phyloP scores from a whole-genome alignment of 2,888 invertebrate species.

The Thalpophila matura region DNA sequence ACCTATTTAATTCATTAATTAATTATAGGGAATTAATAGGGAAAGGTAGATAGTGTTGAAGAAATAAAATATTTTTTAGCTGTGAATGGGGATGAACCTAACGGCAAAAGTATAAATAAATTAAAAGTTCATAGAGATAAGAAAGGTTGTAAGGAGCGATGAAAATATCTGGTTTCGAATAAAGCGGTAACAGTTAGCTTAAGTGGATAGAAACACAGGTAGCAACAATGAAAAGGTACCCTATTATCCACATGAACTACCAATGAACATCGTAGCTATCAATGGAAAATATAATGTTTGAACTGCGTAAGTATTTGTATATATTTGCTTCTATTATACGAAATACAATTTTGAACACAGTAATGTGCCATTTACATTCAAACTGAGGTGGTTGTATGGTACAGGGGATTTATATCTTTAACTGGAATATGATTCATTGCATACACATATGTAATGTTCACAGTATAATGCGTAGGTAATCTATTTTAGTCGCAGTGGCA shows the following conservation, averaged over 20 bases:
- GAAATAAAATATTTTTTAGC: slow-evolving; percentile 7
- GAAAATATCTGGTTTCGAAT: slow-evolving; percentile 22
- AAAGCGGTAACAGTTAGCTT: slow-evolving; percentile 12
- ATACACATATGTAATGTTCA: no score
- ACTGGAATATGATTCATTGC: slow-evolving; percentile 33
- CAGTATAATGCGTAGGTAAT: neutral
- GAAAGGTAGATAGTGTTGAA: neutral
- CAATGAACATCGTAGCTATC: slow-evolving; percentile 22
- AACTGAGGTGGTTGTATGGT: slow-evolving; percentile 16
- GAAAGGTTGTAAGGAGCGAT: neutral
- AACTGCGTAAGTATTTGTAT: slow-evolving; percentile 25
- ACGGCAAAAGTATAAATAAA: neutral
- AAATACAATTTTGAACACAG: slow-evolving; percentile 32
- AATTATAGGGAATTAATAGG: slow-evolving; percentile 18
- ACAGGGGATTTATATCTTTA: slow-evolving; percentile 25
- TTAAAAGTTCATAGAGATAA: neutral
- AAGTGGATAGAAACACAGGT: slow-evolving; percentile 9
- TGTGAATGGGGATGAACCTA: neutral
- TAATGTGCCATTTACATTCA: slow-evolving; percentile 40
- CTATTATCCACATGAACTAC: slow-evolving; percentile 17
- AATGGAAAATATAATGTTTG: slow-evolving; percentile 20
- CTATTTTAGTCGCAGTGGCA: slow-evolving; percentile 20
- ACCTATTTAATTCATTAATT: no score
- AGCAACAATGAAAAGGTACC: slow-evolving; percentile 34
- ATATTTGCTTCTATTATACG: slow-evolving; percentile 23